Base-by-base conservation (phyloP, 1,140 invertebrate species). In the Pentalonia nigronervosa region DNA sequence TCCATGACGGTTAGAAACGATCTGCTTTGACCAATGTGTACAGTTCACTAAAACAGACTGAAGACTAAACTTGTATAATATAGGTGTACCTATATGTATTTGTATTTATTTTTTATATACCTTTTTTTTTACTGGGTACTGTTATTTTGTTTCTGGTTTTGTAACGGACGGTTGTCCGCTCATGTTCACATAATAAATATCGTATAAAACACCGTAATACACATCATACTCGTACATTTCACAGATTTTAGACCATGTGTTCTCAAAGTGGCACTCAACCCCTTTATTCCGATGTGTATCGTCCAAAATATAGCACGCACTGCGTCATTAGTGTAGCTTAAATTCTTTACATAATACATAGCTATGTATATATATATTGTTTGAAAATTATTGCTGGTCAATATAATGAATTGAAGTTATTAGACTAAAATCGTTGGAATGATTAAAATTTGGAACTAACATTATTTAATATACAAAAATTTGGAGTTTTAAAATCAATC, bases 141-240 rank as follows among this genome's bases (percentile, higher is more conserved):
- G 90, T 92, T 92, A 92, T 92, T 92, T 83, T 92, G 90, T 92
- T 81, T 92, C 90, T 92, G 90, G 90, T 92, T 92, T 92, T 92
- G 90, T 92, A 92, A 92, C 90, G 90, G 90, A 92, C 76, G 47
- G 60, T 76, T 76, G 90, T 91, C 90, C 47, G 20, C 90, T 21
- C 36, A 34, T 56, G n/a, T 41, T 36, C n/a, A 89, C 88, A 89
- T 89, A 89, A 56, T 36, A 89, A 89, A 89, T 89, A 89, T 89
- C 88, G 50, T 89, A 56, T 34, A 89, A 89, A 89, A 89, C 8
- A 56, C 48, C 50, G 50, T 56, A 23, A 45, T 30, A 86, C 36
- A 86, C 41, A 89, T 56, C 23, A 88, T 56, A 48, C 36, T 23
- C 48, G 48, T 89, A 25, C 56, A 56, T 56, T 36, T 89, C 48